phyloP scores from a whole-genome alignment of 2,888 invertebrate genomes.

The Gari tellinella region DNA sequence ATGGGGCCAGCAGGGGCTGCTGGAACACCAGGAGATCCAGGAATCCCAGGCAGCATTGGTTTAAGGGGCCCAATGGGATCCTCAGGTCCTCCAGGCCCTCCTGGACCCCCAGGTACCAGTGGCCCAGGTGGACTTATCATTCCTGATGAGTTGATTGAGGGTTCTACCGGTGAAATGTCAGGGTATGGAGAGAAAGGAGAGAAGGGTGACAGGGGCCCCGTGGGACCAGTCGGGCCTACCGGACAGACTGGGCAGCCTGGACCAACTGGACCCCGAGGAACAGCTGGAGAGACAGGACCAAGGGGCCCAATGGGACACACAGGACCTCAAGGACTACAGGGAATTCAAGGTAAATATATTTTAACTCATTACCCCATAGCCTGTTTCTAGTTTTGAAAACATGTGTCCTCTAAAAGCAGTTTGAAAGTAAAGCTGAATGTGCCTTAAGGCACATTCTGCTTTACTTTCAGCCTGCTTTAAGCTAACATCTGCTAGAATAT shows the following conservation, averaged over 20 bases:
- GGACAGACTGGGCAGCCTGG: conserved; percentile 71
- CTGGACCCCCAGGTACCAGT: conserved; percentile 48
- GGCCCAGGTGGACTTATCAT: conserved; percentile 29
- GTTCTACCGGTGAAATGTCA: conserved; percentile 47
- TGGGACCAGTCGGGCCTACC: conserved; percentile 60
- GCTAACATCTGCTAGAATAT: no score
- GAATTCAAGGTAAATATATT: background rate
- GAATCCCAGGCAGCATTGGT: conserved; percentile 40
- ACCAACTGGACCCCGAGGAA: conserved; percentile 62
- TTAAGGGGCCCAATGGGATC: conserved; percentile 36
- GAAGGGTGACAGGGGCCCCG: conserved; percentile 41
- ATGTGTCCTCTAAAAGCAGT: no score
- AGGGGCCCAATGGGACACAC: conserved; percentile 56
- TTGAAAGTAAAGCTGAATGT: no score
- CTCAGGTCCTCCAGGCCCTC: conserved; percentile 19
- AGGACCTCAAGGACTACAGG: conserved; percentile 41
- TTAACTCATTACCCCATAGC: background rate
- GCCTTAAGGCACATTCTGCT: no score
- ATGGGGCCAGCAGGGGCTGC: conserved; percentile 40
- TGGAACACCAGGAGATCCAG: conserved; percentile 45
- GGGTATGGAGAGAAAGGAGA: conserved; percentile 15
- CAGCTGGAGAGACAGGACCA: conserved; percentile 49
- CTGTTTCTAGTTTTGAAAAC: background rate
- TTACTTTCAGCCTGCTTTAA: no score
- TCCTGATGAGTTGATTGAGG: conserved; percentile 36